phyloP scores from a whole-genome alignment of 2,797 vertebrate genomes.

The Artibeus lituratus region DNA sequence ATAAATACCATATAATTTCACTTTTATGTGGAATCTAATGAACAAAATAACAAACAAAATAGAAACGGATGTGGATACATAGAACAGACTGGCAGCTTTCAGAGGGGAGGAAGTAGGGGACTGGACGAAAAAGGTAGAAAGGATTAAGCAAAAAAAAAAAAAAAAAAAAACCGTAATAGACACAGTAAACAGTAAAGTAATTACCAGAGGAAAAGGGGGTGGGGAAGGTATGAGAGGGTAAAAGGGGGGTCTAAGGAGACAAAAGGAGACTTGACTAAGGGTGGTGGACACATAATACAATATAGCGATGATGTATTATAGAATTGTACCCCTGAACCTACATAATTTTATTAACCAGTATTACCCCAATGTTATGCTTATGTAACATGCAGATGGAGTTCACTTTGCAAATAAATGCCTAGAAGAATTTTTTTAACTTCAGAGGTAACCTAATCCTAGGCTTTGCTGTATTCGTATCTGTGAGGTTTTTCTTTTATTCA shows the following conservation, averaged over 20 bases:
- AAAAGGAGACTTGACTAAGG: not conserved
- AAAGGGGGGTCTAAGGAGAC: not conserved
- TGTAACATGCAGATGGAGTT: conserved; percentile 64
- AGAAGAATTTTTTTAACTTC: conserved; percentile 63
- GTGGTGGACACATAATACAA: not conserved
- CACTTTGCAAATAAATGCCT: conserved; percentile 64
- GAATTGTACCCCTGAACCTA: not conserved
- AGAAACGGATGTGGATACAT: not conserved
- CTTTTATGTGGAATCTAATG: not conserved
- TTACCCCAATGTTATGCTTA: conserved; percentile 28
- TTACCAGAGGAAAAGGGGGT: not conserved
- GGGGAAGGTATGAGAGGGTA: not conserved
- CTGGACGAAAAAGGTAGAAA: not conserved
- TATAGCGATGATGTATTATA: not conserved
- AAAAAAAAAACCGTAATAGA: not conserved
- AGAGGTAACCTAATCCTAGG: conserved; percentile 38
- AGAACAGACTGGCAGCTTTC: not conserved
- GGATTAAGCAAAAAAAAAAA: not conserved
- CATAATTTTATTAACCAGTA: not conserved
- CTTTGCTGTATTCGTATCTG: conserved; percentile 21
- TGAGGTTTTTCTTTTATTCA: conserved; percentile 49
- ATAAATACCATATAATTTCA: not conserved
- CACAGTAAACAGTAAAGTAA: not conserved
- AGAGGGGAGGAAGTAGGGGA: not conserved
- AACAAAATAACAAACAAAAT: not conserved